Evolutionary conservation across 2,888 invertebrate species (phyloP).

Genomic region (Achlya flavicornis): DNA sequence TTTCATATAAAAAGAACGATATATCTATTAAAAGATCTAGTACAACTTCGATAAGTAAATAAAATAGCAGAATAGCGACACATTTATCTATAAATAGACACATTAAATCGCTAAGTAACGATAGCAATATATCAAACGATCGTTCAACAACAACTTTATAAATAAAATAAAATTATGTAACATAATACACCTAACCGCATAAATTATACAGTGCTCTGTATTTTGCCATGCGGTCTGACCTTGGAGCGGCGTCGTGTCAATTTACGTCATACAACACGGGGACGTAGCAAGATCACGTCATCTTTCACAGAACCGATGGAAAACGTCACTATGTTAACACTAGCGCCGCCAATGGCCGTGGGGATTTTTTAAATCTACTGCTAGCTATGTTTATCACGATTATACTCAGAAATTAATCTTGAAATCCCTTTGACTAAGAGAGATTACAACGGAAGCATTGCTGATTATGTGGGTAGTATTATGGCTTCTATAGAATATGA

Average conservation of each 20-base stretch:
- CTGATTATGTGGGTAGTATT: not conserved
- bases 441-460: not conserved
- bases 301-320: constrained; percentile 42
- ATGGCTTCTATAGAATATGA: not conserved
- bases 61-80: not conserved
- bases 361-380: constrained; percentile 11
- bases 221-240: constrained; percentile 39
- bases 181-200: constrained; percentile 32
- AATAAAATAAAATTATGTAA: constrained; percentile 54
- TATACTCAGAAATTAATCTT: constrained; percentile 35
- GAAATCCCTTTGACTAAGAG: constrained; percentile 14
- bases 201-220: constrained; percentile 40
- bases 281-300: constrained; percentile 28
- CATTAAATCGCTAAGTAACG: not conserved
- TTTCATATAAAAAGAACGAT: not conserved
- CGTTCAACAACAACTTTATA: constrained; percentile 25
- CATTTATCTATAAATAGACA: not conserved
- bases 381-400: constrained; percentile 25
- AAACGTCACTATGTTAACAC: constrained; percentile 32
- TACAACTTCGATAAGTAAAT: not conserved
- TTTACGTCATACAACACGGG: constrained; percentile 9
- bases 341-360: constrained; percentile 31
- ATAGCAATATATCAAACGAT: constrained; percentile 4
- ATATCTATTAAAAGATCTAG: not conserved
- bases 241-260: constrained; percentile 33